Evolutionary conservation across 2,888 invertebrate genomes (phyloP).

Genomic region (Heliconius ismenius): DNA sequence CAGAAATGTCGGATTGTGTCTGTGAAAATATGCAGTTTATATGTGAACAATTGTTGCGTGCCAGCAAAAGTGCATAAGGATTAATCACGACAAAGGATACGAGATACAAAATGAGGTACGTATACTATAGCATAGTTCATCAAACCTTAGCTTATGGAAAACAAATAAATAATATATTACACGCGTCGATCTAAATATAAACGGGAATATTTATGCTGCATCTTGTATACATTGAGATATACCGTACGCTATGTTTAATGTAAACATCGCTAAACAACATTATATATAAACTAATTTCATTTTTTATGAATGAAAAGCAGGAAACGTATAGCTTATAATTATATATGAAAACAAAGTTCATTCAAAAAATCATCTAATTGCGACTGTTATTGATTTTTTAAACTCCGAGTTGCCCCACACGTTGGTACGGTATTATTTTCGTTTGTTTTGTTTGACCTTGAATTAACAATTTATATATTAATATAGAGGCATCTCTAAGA

Average conservation of each 20-base stretch:
- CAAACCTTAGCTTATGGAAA: conserved; percentile 67
- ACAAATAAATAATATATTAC: conserved; percentile 76
- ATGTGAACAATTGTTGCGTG: conserved; percentile 79
- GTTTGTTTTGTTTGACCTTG: conserved; percentile 41
- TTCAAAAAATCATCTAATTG: conserved; percentile 40
- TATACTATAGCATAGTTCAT: conserved; percentile 65
- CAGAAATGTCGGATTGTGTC: conserved; percentile 67
- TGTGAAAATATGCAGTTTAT: conserved; percentile 76
- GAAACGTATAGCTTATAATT: conserved; percentile 53
- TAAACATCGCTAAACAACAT: conserved; percentile 74
- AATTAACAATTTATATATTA: conserved; percentile 35
- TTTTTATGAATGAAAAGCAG: conserved; percentile 74
- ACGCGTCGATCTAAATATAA: conserved; percentile 71
- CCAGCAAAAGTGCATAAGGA: conserved; percentile 78
- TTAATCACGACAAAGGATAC: conserved; percentile 77
- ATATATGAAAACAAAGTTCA: conserved; percentile 43
- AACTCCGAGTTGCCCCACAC: conserved; percentile 46
- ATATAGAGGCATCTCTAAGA: conserved; percentile 52
- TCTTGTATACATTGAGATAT: conserved; percentile 54
- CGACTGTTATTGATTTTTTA: conserved; percentile 56
- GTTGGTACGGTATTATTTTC: conserved; percentile 41
- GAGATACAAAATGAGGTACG: conserved; percentile 78
- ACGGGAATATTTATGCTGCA: conserved; percentile 59
- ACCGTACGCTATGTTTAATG: conserved; percentile 58
- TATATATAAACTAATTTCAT: conserved; percentile 70